phyloP scores from a whole-genome alignment of 2,797 vertebrate genomes.

The Mormyrops boulengeri region DNA sequence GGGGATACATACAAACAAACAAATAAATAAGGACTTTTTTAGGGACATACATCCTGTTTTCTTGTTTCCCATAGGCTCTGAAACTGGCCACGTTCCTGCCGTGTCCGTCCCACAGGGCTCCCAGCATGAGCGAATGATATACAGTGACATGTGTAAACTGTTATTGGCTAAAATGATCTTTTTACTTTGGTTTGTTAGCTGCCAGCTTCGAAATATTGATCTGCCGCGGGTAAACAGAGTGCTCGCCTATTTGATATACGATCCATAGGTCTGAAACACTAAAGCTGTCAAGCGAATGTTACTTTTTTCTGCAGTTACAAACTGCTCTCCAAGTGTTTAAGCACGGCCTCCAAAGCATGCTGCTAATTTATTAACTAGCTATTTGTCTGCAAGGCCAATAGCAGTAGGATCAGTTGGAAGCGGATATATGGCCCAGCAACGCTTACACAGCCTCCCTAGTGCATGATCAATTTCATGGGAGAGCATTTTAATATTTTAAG shows the following conservation, averaged over 20 bases:
- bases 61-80: not conserved
- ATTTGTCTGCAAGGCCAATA: not conserved
- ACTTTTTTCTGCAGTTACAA: constrained; percentile 1
- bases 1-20: not conserved
- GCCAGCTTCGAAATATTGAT: constrained; percentile 15
- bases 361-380: constrained; percentile 5
- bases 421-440: not conserved
- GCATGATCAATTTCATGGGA: not conserved
- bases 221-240: not conserved
- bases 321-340: not conserved
- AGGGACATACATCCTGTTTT: not conserved
- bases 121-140: constrained; percentile 1
- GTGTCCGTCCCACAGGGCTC: not conserved
- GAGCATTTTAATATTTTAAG: not conserved
- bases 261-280: not conserved
- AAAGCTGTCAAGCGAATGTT: not conserved
- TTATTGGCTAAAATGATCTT: constrained; percentile 16
- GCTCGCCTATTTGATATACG: not conserved
- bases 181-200: constrained; percentile 12
- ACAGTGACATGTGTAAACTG: constrained; percentile 7
- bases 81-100: not conserved
- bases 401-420: not conserved
- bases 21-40: not conserved
- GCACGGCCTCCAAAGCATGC: not conserved
- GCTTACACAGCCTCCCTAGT: not conserved